Base-by-base conservation (phyloP, 2,113 vertebrate genomes). In the Thamnaconus septentrionalis region DNA sequence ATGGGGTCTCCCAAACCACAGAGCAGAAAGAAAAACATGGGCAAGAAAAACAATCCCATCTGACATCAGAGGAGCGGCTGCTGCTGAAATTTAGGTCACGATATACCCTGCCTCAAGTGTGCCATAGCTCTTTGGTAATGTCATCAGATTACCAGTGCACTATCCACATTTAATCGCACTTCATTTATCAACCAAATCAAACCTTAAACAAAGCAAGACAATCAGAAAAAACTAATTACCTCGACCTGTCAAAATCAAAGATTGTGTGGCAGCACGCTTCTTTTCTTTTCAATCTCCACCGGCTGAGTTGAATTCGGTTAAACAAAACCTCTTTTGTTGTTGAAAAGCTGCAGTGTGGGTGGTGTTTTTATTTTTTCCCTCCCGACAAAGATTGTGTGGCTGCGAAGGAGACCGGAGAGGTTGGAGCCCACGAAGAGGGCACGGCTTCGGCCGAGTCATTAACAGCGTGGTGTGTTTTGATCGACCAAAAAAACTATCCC, bases 381-480 rank as follows among this genome's bases (percentile, higher is more conserved):
- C 18, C 18, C 18, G 18, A 11, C 62, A 31, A 65, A 55, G 56
- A 44, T 7, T 40, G 18, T 2, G 6, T 54, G 68, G 71, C 67
- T 41, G 64, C 70, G 82, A 78, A 53, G 71, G 61, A 61, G 65
- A 66, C 41, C 5, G 47, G 51, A 61, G 62, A 69, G 62, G 86
- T 88, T 91, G 84, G 82, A 81, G 87, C 76, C 74, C 86, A 90
- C 91, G 89, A 75, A 71, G 57, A 76, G 75, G 79, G 76, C 74
- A 79, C 69, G 77, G 76, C 74, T 73, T 82, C 72, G 69, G 65
- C 68, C 56, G 65, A 68, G 81, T 85, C 85, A 88, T 88, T 75
- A 86, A 76, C 87, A 88, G 89, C 84, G 78, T 83, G 85, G 56
- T 63, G 61, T 78, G 74, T 77, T 88, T 75, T 85, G 86, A 87